Evolutionary conservation across 2,797 vertebrate species (phyloP).

Genomic region (Setipinna tenuifilis): DNA sequence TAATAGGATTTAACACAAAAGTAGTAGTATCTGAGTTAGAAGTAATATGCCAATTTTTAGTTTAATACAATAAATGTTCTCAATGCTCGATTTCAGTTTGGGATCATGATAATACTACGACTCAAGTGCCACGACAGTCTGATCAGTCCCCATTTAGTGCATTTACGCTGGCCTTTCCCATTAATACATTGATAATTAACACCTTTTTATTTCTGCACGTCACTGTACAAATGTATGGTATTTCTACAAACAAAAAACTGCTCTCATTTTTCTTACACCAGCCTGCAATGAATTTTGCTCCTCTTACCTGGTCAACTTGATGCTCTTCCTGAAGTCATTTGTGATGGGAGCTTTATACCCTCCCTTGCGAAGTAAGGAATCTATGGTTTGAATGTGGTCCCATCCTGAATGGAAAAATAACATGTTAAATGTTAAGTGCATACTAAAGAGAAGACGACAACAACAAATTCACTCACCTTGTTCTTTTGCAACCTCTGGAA

Average conservation of each 20-base stretch:
- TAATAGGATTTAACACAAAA: background rate
- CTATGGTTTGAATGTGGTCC: conserved; percentile 99
- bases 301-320: conserved; percentile 98
- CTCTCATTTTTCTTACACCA: background rate
- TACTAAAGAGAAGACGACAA: background rate
- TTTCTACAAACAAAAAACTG: too few species aligned
- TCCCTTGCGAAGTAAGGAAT: conserved; percentile 99
- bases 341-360: conserved; percentile 99
- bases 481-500: conserved; percentile 99
- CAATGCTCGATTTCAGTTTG: too few species aligned
- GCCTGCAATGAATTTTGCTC: background rate
- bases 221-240: too few species aligned
- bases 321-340: conserved; percentile 99
- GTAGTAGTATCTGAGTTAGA: background rate
- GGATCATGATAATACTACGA: too few species aligned
- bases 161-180: too few species aligned
- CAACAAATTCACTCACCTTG: conserved; percentile 84
- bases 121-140: too few species aligned
- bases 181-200: too few species aligned
- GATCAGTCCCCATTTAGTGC: too few species aligned
- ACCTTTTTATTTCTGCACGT: too few species aligned
- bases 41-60: too few species aligned
- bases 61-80: too few species aligned
- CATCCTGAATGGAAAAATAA: conserved; percentile 80
- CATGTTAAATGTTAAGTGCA: background rate